Evolutionary conservation across 2,888 invertebrate genomes (phyloP), one percentile per base, ranked within the genome.

Genomic region (Sericinus montela): DNA sequence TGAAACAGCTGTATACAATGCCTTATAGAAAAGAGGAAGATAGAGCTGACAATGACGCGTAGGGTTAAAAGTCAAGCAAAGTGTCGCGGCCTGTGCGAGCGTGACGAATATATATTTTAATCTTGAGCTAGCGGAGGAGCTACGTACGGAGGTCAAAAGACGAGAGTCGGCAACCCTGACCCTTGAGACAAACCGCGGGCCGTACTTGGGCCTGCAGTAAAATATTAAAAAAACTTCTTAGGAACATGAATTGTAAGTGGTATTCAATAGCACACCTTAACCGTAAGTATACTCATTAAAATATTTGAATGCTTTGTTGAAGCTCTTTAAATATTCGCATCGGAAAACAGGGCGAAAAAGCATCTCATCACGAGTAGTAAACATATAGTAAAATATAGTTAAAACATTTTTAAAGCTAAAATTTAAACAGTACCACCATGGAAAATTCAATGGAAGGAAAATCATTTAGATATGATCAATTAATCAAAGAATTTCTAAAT

Each of bases 161-260:
- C 87, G 83, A 81, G 80, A 73, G 85, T 73, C 77, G 75, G 70
- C 81, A 86, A 83, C 87, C 88, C 86, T 88, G 87, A 88, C 86
- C 87, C 38, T 35, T 25, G 23, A 48, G 42, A 48, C 37, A 15
- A 32, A 30, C 38, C 23, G 61, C 65, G 86, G 86, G 83, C 72
- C 82, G 87, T 51, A 87, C 69, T 85, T 57, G 62, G 77, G 38
- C 38, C 28, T 34, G 40, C 32, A 23, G 9, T 48, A 43, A 55
- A 57, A 57, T 57, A 54, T 49, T 54, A 60, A 51, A 60, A 61
- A 63, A 58, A 58, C 59, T 58, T 39, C 46, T 54, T 54, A 53
- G 52, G 55, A 55, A 59, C 58, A 56, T 51, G 46, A 50, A 65
- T 65, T 59, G 66, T 63, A 60, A 51, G 50, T 45, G 54, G 54